Base-by-base conservation (phyloP, 2,113 vertebrate species). In the Sinocyclocheilus grahami region DNA sequence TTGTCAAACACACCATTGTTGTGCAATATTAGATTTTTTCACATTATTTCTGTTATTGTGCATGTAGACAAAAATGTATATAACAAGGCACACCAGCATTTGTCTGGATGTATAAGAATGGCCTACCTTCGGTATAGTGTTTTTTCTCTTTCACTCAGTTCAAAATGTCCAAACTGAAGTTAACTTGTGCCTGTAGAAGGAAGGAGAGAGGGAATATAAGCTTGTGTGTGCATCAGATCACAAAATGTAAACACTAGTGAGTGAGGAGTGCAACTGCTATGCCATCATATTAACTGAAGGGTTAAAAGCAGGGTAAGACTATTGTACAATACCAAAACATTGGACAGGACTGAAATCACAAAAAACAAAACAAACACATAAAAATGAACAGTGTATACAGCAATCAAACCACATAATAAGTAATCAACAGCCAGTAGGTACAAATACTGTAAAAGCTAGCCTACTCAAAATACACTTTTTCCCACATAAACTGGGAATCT, bases 51-150 rank as follows among this genome's bases (percentile, higher is more conserved):
- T 72, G n/a, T 27, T 76, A n/a, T 46, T 74, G 37, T 76, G 42
- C 22, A 48, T 8, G 2, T 16, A 76, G 0, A 51, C 42, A 78
- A 27, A 51, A 51, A 46, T 27, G 5, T 48, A n/a, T 2, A 53
- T 78, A 27, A 78, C 48, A 55, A 72, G 4, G 18, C n/a, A 55
- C 51, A 78, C 14, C 16, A 78, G 51, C 51, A 78, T 18, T 74
- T 74, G 18, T 74, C 22, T 22, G 71, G 9, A 48, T 58, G 39
- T 24, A 76, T 3, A 76, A 24, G 8, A n/a, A n/a, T 53, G 27
- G 24, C 85, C 76, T 86, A 88, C 87, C 87, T 88, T 88, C 84
- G 81, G 76, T 55, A 71, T 53, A 72, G 55, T 55, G 72, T 65
- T 24, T 12, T 55, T 42, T 55, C 63, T 65, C 51, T 53, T 37